phyloP scores from a whole-genome alignment of 2,113 vertebrate genomes.

The Pteruthius melanotis region DNA sequence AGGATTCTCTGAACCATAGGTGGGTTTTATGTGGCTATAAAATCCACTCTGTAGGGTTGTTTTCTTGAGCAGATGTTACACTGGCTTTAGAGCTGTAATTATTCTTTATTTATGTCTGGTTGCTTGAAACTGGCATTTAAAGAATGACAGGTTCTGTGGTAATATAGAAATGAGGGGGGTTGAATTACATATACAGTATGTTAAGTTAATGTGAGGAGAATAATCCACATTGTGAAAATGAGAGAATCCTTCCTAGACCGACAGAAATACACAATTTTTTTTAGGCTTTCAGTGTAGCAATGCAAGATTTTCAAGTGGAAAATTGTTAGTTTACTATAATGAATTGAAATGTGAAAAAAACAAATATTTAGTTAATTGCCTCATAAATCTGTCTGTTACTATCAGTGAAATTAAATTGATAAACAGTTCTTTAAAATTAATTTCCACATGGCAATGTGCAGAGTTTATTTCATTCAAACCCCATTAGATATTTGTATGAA shows the following conservation, averaged over 20 bases:
- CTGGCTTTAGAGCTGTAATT: slow-evolving; percentile 34
- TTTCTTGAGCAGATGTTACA: slow-evolving; percentile 36
- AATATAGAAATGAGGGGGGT: not conserved
- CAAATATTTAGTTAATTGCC: slow-evolving; percentile 75
- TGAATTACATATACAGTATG: not conserved
- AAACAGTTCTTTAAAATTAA: slow-evolving; percentile 70
- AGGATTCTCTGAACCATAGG: not conserved
- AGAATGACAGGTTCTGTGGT: slow-evolving; percentile 4
- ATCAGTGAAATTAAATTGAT: slow-evolving; percentile 67
- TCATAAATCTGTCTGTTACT: slow-evolving; percentile 70
- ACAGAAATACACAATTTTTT: not conserved
- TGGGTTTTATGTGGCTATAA: not conserved
- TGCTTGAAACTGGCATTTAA: slow-evolving; percentile 41
- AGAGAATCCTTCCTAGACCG: not conserved
- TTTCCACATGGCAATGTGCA: slow-evolving; percentile 60
- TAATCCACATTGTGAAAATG: not conserved
- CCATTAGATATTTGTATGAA: slow-evolving; percentile 53
- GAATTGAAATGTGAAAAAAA: slow-evolving; percentile 66
- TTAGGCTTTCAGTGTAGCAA: not conserved
- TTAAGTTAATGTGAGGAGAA: not conserved
- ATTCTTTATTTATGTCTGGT: slow-evolving; percentile 44
- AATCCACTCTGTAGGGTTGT: not conserved
- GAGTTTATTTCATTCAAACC: slow-evolving; percentile 66
- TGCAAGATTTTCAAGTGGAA: slow-evolving; percentile 65
- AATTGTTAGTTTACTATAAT: slow-evolving; percentile 73